These are phyloP conservation scores for Rhagonycha fulva DNA, from an alignment of 2,888 invertebrate genomes.

Conservation along the genomic window DNA sequence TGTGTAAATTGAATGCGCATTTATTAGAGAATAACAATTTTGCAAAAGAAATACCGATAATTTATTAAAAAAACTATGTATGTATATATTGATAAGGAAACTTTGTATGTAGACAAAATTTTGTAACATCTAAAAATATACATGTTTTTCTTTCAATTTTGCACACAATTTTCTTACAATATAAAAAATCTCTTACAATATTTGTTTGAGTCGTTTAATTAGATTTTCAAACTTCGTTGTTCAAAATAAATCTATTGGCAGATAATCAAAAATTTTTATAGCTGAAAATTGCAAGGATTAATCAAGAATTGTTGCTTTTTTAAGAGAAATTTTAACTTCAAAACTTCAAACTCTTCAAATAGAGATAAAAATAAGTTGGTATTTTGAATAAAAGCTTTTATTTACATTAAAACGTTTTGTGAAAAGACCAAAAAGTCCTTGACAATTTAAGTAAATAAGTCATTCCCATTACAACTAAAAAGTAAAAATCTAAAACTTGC, in stretches of 20 bases:
- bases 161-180: not conserved
- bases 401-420: too few relatives aligned
- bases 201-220: not conserved
- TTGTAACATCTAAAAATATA: not conserved
- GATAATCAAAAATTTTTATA: not conserved
- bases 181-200: not conserved
- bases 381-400: too few relatives aligned
- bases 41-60: not conserved
- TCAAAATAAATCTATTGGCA: not conserved
- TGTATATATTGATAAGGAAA: not conserved
- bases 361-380: too few relatives aligned
- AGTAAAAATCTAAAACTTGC: too few relatives aligned
- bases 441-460: too few relatives aligned
- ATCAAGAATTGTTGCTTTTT: not conserved
- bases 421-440: too few relatives aligned
- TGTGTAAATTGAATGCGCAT: not conserved
- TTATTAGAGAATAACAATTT: not conserved
- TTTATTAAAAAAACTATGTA: not conserved
- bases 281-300: not conserved
- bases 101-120: not conserved
- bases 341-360: too few relatives aligned
- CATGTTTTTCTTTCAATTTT: not conserved
- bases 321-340: not conserved
- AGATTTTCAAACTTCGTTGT: not conserved
- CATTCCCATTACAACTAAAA: too few relatives aligned